Base-by-base conservation (phyloP, 2,888 invertebrate genomes). In the Tetranychus truncatus region DNA sequence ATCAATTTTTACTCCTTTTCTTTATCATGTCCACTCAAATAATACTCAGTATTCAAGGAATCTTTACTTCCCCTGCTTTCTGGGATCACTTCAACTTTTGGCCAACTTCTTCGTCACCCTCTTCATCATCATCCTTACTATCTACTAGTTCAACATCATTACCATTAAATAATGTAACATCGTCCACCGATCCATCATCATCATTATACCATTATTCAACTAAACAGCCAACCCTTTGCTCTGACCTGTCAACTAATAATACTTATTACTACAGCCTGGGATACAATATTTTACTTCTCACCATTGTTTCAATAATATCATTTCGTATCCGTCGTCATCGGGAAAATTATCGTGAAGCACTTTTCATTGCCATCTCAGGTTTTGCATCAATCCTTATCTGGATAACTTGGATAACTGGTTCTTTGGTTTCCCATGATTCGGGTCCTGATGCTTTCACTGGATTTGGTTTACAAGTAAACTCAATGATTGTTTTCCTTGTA, bases 281-380 rank as follows among this genome's bases (percentile, higher is more conserved):
- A 81, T 86, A 95, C 84, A 89, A 92, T 74, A 89, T 91, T 79
- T 89, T 91, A 81, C 85, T 95, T 77, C 89, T 93, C 79, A 84
- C 91, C 73, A 89, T 92, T 80, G 92, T 92, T 76, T 89, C 91
- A 77, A 88, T 91, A 75, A 85, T 94, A 80, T 91, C 93, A 74
- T 87, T 92, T 78, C 88, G 91, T 81, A 91, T 93, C 74, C 82
- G 84, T 73, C 90, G 91, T 74, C 92, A 94, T 77, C 88, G 92
- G 76, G 94, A 94, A 84, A 95, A 95, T 84, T 92, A 93, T 83
- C 87, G 94, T 74, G 95, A 95, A 83, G 91, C 94, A 72, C 90
- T 91, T 65, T 95, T 92, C 83, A 93, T 95, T 80, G 93, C 92
- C 18, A 87, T 92, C 79, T 90, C 92, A 24, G 89, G 91, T 73